Evolutionary conservation across 2,888 invertebrate species (phyloP).

Genomic region (Caenorhabditis sinica): DNA sequence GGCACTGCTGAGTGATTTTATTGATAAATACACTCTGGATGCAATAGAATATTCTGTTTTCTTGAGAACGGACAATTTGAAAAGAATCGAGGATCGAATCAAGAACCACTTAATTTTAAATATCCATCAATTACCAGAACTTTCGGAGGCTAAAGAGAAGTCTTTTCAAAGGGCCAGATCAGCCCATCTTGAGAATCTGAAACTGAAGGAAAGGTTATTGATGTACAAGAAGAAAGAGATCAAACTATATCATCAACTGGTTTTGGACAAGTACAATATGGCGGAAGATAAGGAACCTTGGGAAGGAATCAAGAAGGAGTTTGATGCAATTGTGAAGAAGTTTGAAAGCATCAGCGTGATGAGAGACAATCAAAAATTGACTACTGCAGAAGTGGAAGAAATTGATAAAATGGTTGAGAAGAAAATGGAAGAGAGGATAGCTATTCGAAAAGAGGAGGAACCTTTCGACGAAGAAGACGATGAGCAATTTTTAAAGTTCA

Average conservation of each 20-base stretch:
- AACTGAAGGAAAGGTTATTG: slow-evolving; percentile 1
- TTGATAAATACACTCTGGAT: background rate
- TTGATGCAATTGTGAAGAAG: background rate
- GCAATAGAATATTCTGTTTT: background rate
- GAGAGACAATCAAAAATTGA: background rate
- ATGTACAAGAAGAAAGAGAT: slow-evolving; percentile 2
- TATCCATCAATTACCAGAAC: slow-evolving; percentile 4
- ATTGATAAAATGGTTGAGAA: background rate
- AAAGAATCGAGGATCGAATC: background rate
- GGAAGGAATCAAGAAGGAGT: background rate
- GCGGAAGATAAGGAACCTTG: background rate
- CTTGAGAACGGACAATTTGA: background rate
- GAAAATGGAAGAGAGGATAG: background rate
- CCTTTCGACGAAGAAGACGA: background rate
- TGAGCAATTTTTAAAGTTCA: background rate
- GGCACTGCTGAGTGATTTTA: background rate
- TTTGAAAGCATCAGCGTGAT: background rate
- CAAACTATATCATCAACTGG: background rate
- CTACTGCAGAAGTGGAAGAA: background rate
- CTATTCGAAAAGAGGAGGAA: background rate
- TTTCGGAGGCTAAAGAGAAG: slow-evolving; percentile 4
- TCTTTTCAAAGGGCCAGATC: background rate
- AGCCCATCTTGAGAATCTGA: background rate
- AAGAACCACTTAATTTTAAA: background rate
- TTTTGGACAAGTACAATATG: background rate